These are phyloP conservation scores for Meiosimyza platycephala DNA, from an alignment of 2,888 invertebrate species.

Conservation along the genomic window DNA sequence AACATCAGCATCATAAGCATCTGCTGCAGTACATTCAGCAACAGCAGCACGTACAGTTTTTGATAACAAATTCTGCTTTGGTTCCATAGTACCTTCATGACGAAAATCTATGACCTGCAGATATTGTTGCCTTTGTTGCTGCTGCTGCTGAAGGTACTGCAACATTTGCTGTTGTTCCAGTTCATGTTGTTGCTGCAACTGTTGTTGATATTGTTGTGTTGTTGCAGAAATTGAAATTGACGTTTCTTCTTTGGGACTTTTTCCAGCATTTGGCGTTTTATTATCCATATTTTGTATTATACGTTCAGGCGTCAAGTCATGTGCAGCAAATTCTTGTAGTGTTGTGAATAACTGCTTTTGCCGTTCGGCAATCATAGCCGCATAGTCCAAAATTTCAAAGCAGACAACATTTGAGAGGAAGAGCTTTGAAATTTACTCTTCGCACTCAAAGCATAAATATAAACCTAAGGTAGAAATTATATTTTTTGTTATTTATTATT, in stretches of 20 bases:
- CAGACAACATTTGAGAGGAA: slow-evolving; percentile 38
- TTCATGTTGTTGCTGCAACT: slow-evolving; percentile 36
- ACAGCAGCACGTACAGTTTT: no score
- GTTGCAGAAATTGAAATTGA: slow-evolving; percentile 17
- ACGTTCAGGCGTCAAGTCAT: not conserved
- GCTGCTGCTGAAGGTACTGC: slow-evolving; percentile 34
- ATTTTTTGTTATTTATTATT: no score
- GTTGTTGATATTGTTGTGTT: slow-evolving; percentile 33
- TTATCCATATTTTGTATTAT: not conserved
- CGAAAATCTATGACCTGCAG: slow-evolving; percentile 2
- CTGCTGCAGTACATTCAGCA: slow-evolving; percentile 42
- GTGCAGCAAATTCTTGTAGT: not conserved
- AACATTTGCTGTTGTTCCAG: slow-evolving; percentile 35
- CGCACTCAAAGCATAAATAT: not conserved
- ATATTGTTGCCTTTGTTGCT: slow-evolving; percentile 14
- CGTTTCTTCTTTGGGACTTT: slow-evolving; percentile 1
- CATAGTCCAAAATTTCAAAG: slow-evolving; percentile 47
- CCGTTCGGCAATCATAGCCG: slow-evolving; percentile 44
- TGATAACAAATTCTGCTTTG: slow-evolving; percentile 52
- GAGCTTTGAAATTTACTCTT: not conserved
- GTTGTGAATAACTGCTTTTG: slow-evolving; percentile 10
- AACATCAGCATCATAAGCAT: slow-evolving; percentile 61
- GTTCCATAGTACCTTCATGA: slow-evolving; percentile 43
- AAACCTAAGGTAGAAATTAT: not conserved
- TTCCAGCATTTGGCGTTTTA: not conserved